Conservation (phyloP, 1,140 invertebrate genomes). For the Mamestra configurata region DNA sequence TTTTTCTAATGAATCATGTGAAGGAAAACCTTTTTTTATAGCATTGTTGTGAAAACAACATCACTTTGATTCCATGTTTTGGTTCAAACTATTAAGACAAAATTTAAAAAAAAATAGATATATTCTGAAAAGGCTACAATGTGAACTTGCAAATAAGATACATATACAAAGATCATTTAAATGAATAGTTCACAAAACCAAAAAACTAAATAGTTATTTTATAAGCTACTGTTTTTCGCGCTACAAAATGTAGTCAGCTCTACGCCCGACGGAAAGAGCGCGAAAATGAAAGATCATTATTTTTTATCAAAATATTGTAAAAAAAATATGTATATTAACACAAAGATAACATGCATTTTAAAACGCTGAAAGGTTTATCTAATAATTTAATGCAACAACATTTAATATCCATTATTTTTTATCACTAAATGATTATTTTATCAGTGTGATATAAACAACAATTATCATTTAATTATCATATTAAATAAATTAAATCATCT, state of each 20-base stretch:
- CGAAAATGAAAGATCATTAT: not conserved
- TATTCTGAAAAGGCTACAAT: not conserved
- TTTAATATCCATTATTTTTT: not conserved
- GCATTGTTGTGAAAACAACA: not conserved
- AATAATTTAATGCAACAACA: not conserved
- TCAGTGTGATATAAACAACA: conserved; percentile 14
- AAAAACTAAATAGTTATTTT: not conserved
- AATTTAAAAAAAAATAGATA: conserved; percentile 18
- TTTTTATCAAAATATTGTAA: not conserved
- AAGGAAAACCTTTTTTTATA: not conserved
- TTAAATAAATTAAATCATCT: not conserved
- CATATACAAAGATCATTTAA: not conserved
- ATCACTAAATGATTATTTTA: conserved; percentile 6
- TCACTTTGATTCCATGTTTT: not conserved
- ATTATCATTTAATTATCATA: conserved; percentile 11
- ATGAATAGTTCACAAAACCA: not conserved
- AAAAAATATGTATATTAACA: not conserved
- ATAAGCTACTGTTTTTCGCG: not conserved
- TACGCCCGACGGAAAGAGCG: conserved; percentile 19
- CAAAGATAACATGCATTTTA: not conserved
- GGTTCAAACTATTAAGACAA: not conserved
- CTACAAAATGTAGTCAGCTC: not conserved
- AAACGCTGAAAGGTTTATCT: not conserved
- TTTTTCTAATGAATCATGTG: not conserved
- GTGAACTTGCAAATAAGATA: not conserved